Conservation (phyloP, 2,113 vertebrate species). For the Corvus moneduloides region DNA sequence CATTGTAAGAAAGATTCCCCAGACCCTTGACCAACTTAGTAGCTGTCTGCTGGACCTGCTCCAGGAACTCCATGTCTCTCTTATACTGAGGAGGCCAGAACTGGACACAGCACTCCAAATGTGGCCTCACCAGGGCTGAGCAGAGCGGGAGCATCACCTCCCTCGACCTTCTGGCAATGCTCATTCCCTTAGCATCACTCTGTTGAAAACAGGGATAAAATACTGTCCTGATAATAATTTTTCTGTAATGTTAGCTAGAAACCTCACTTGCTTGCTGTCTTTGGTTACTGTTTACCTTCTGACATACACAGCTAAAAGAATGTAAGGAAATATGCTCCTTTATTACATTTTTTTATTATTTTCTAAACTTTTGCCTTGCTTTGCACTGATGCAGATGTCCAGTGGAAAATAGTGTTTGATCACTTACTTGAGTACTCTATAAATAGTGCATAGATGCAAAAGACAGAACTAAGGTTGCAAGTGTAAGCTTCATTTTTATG, state of each 20-base stretch:
- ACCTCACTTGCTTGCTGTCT: not conserved
- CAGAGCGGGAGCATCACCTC: not conserved
- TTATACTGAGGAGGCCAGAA: not conserved
- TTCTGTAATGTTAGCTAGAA: not conserved
- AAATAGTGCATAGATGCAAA: not conserved
- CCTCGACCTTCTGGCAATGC: not conserved
- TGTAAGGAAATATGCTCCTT: not conserved
- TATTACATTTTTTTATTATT: not conserved
- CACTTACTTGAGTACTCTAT: not conserved
- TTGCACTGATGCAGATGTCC: not conserved
- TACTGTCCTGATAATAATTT: not conserved
- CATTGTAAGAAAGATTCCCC: not conserved
- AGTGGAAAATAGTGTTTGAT: not conserved
- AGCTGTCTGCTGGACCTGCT: not conserved
- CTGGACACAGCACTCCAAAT: not conserved
- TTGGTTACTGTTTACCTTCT: not conserved
- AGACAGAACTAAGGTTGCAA: not conserved
- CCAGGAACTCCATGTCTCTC: not conserved
- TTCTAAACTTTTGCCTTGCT: not conserved
- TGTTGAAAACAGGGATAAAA: not conserved
- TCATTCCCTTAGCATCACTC: not conserved
- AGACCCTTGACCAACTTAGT: not conserved
- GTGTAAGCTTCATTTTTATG: not conserved
- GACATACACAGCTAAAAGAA: not conserved
- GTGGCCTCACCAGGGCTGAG: not conserved